Conservation (phyloP, 2,888 invertebrate species). For the Leucoma salicis region DNA sequence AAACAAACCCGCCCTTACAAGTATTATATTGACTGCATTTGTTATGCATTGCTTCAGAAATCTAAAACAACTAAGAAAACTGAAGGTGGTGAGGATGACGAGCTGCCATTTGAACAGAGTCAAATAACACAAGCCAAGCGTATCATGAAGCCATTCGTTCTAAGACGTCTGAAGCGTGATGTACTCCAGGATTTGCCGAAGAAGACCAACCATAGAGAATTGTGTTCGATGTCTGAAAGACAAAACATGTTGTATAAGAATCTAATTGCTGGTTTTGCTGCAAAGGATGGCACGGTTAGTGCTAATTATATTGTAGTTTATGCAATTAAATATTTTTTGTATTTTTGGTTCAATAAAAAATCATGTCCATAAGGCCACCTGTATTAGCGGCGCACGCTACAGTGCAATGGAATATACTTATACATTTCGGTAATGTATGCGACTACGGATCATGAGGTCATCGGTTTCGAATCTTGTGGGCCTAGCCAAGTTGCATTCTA, state of each 20-base stretch:
- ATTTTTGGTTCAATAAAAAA: neutral
- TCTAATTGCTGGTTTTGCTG: constrained; percentile 86
- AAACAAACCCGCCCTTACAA: no score
- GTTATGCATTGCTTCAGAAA: constrained; percentile 67
- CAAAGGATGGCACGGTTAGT: constrained; percentile 81
- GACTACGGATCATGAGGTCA: no score
- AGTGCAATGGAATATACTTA: no score
- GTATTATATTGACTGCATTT: no score
- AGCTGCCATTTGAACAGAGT: constrained; percentile 92
- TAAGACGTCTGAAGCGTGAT: constrained; percentile 93
- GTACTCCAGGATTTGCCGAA: constrained; percentile 92
- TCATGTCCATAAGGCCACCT: no score
- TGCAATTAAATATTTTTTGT: neutral
- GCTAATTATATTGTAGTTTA: no score
- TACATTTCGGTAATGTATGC: no score
- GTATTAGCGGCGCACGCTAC: no score
- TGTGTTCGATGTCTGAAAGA: constrained; percentile 84
- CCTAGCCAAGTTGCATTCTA: no score
- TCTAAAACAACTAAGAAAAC: constrained; percentile 76
- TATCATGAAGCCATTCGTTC: constrained; percentile 97
- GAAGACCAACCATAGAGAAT: constrained; percentile 88
- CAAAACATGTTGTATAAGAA: constrained; percentile 90
- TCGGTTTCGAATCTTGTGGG: no score
- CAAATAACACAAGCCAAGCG: constrained; percentile 96
- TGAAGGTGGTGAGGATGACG: constrained; percentile 78